Conservation (phyloP, 2,888 invertebrate species). For the Agrochola lychnidis region DNA sequence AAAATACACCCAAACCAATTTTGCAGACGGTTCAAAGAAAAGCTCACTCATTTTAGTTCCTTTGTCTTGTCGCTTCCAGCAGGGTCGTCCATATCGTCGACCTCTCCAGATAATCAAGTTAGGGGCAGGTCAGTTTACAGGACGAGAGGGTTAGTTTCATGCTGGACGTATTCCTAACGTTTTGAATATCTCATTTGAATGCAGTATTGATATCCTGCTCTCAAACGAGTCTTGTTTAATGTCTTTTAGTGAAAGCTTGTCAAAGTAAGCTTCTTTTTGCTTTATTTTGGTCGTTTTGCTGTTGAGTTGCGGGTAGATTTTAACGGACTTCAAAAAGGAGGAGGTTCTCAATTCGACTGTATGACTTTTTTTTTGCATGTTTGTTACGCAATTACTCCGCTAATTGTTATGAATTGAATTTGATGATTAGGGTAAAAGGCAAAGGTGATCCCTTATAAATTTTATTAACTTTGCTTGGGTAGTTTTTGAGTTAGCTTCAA, state of each 20-base stretch:
- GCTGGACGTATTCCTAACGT: conserved; percentile 73
- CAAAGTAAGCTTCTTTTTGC: background rate
- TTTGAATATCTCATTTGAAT: conserved; percentile 74
- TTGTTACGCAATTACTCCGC: too few species aligned
- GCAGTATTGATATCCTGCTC: conserved; percentile 55
- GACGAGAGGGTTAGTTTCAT: conserved; percentile 77
- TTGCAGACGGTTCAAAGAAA: background rate
- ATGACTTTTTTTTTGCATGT: too few species aligned
- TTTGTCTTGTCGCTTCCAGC: conserved; percentile 64
- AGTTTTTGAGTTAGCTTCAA: too few species aligned
- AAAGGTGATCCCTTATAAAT: too few species aligned
- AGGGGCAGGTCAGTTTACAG: conserved; percentile 78
- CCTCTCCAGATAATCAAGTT: conserved; percentile 79
- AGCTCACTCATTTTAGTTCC: background rate
- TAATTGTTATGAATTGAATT: too few species aligned
- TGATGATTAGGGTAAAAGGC: too few species aligned
- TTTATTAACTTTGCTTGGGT: too few species aligned
- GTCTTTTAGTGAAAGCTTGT: conserved; percentile 51
- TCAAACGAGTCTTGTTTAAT: conserved; percentile 28
- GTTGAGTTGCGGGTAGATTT: too few species aligned
- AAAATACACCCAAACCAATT: background rate
- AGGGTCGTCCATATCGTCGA: conserved; percentile 30
- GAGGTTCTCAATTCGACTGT: too few species aligned
- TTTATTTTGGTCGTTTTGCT: background rate
- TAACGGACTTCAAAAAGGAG: too few species aligned